Conservation (phyloP, 2,888 invertebrate genomes). For the Cephonodes hylas region DNA sequence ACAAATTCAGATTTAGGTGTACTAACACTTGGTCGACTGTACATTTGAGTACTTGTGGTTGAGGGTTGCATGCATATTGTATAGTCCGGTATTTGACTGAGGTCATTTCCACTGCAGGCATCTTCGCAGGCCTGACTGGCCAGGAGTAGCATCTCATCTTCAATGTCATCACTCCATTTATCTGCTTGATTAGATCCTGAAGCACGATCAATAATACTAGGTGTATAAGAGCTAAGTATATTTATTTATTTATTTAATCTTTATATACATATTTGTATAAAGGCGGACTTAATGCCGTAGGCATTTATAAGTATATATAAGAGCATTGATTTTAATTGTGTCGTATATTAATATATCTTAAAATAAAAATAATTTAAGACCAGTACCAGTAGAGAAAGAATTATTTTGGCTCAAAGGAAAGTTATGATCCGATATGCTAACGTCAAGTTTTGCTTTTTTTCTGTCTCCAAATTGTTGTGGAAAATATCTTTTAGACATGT, state of each 20-base stretch:
- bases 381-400: slow-evolving; percentile 52
- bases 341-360: neutral
- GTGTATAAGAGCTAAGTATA: neutral
- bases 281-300: no score
- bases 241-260: no score
- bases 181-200: slow-evolving; percentile 39
- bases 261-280: no score
- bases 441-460: slow-evolving; percentile 67
- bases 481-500: slow-evolving; percentile 67
- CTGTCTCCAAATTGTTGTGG: slow-evolving; percentile 61
- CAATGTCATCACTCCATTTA: slow-evolving; percentile 73
- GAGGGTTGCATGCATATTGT: slow-evolving; percentile 63
- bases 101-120: slow-evolving; percentile 45
- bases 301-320: no score
- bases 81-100: slow-evolving; percentile 58
- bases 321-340: no score
- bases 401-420: slow-evolving; percentile 71
- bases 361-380: slow-evolving; percentile 21
- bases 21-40: slow-evolving; percentile 42
- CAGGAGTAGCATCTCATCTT: slow-evolving; percentile 70
- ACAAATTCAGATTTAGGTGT: slow-evolving; percentile 52
- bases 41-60: slow-evolving; percentile 65
- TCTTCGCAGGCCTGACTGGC: slow-evolving; percentile 75
- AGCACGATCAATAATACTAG: neutral
- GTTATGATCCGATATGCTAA: slow-evolving; percentile 68